phyloP scores from a whole-genome alignment of 1,140 invertebrate species.

The Brachionus calyciflorus region DNA sequence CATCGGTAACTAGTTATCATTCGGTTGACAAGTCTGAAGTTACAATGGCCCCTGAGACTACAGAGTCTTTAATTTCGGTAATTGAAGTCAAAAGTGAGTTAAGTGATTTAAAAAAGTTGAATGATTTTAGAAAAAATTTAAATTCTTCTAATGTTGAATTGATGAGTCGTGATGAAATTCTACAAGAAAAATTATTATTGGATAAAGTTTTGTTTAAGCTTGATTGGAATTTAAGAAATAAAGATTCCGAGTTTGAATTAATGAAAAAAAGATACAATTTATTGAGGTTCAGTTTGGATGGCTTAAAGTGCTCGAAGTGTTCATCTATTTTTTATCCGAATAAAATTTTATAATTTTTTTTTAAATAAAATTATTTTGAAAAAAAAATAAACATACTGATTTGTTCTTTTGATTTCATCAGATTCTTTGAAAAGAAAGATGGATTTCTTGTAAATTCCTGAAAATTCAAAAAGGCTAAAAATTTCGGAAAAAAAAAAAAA shows the following conservation, averaged over 20 bases:
- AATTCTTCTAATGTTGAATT: not conserved
- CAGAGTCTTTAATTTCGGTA: not conserved
- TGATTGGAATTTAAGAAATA: constrained; percentile 10
- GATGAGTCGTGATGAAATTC: constrained; percentile 1
- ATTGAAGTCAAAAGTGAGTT: not conserved
- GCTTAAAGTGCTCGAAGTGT: not conserved
- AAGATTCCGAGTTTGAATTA: not conserved
- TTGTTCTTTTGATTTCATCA: no score
- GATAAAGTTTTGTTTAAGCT: not conserved
- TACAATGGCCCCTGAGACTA: not conserved
- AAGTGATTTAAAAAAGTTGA: not conserved
- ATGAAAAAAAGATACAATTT: not conserved
- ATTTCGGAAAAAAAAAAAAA: no score
- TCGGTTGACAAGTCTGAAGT: not conserved
- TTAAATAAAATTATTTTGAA: no score
- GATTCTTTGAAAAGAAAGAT: no score
- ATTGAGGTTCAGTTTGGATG: not conserved
- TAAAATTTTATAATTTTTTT: not conserved
- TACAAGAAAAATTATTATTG: not conserved
- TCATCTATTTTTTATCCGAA: not conserved
- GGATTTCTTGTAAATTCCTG: no score
- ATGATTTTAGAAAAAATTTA: not conserved
- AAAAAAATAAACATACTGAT: no score
- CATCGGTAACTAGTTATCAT: not conserved
- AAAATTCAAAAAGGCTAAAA: no score